Percentiles rank a stretch among this genome's conserved stretches.
Evolutionary conservation across 2,888 invertebrate genomes (phyloP).

Genomic region (Chrysolina haemoptera): DNA sequence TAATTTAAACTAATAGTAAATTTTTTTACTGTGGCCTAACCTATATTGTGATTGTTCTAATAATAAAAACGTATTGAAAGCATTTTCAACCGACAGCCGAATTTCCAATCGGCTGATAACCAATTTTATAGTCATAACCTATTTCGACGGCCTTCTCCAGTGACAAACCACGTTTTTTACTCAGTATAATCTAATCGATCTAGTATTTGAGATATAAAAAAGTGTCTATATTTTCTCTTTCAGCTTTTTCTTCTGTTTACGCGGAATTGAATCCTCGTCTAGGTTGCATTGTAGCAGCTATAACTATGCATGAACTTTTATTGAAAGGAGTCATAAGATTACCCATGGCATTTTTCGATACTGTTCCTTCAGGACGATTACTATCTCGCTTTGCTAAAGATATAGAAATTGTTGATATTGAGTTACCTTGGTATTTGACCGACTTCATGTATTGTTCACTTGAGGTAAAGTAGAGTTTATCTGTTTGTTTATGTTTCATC

Average conservation of each 20-base stretch:
- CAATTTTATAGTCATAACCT: too few species aligned
- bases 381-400: constrained; percentile 84
- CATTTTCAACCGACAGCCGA: too few species aligned
- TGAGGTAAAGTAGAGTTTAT: constrained; percentile 72
- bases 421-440: constrained; percentile 65
- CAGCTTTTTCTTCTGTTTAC: constrained; percentile 62
- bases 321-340: constrained; percentile 77
- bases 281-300: constrained; percentile 78
- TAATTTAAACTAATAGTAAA: too few species aligned
- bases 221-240: constrained; percentile 4
- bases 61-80: too few species aligned
- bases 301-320: constrained; percentile 74
- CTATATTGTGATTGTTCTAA: too few species aligned
- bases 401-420: constrained; percentile 77
- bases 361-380: constrained; percentile 83
- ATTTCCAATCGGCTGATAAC: too few species aligned
- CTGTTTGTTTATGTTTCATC: too few species aligned
- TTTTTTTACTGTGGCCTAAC: too few species aligned
- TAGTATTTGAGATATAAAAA: too few species aligned
- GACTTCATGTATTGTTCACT: constrained; percentile 76
- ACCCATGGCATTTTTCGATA: constrained; percentile 85
- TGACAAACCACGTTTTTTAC: too few species aligned
- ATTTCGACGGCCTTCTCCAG: too few species aligned
- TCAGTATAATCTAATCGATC: too few species aligned
- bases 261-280: constrained; percentile 72